Percentiles rank a stretch among this genome's conserved stretches.
Conservation (phyloP, 2,113 vertebrate genomes). For the Cryptotis parvus region DNA sequence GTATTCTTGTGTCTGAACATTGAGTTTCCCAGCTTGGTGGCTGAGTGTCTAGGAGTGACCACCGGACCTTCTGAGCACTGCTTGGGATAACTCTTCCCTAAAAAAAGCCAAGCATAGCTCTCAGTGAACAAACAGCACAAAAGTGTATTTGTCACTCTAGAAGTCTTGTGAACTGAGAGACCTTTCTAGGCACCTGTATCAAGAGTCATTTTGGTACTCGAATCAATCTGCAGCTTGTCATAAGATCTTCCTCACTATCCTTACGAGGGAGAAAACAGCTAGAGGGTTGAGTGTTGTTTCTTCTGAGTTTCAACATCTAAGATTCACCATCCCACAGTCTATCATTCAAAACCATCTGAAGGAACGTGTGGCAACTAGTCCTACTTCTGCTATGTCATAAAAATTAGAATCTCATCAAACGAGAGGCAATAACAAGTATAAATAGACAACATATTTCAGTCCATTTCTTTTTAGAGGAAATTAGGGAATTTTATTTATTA, state of each 20-base stretch:
- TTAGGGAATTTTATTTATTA: background rate
- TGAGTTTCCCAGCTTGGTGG: too few relatives aligned
- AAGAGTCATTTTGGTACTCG: too few relatives aligned
- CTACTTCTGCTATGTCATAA: background rate
- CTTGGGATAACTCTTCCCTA: background rate
- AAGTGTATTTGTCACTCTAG: background rate
- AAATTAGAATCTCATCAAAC: background rate
- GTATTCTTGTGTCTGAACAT: too few relatives aligned
- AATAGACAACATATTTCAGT: background rate
- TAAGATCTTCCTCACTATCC: background rate
- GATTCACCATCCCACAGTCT: background rate
- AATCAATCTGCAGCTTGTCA: fast-evolving
- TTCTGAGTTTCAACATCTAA: background rate
- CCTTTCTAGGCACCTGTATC: too few relatives aligned
- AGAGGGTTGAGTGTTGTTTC: fast-evolving
- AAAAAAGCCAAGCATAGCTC: background rate
- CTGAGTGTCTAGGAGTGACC: too few relatives aligned
- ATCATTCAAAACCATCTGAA: background rate
- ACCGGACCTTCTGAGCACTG: too few relatives aligned
- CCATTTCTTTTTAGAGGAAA: background rate
- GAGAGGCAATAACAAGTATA: background rate
- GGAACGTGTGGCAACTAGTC: background rate
- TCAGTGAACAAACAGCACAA: background rate
- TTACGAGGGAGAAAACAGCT: background rate
- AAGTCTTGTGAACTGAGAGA: background rate